Percentiles rank a stretch among this genome's conserved stretches.
Conservation (phyloP, 2,113 vertebrate genomes). For the Siniperca chuatsi region DNA sequence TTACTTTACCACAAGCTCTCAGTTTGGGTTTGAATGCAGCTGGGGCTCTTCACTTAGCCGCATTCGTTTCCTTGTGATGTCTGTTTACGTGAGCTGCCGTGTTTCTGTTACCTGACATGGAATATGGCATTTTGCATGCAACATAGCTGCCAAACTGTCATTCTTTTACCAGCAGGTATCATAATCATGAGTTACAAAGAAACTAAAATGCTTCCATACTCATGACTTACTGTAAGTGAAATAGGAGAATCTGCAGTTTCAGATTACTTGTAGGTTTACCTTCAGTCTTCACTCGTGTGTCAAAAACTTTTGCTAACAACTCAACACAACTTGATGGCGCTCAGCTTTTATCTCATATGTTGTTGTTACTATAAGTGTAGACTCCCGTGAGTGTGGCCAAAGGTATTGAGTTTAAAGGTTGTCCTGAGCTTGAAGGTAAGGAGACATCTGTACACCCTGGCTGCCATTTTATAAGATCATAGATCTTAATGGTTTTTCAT, state of each 20-base stretch:
- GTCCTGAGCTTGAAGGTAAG: neutral
- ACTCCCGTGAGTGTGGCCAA: neutral
- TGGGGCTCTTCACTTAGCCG: neutral
- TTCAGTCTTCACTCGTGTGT: neutral
- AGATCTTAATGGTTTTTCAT: neutral
- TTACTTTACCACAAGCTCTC: neutral
- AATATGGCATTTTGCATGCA: neutral
- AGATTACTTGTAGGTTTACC: neutral
- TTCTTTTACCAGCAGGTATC: neutral
- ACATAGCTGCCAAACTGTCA: neutral
- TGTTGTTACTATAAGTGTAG: neutral
- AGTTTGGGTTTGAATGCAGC: constrained; percentile 3
- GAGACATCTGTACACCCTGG: neutral
- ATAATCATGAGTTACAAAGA: neutral
- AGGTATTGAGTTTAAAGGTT: neutral
- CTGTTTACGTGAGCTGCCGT: constrained; percentile 14
- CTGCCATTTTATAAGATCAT: neutral
- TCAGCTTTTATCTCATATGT: neutral
- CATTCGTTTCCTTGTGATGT: neutral
- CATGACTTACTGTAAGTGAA: neutral
- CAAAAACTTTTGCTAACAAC: neutral
- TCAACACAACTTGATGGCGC: neutral
- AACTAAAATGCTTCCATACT: neutral
- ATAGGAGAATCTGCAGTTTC: neutral
- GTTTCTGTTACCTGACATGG: neutral